Evolutionary conservation across 53 echinoderm and acorn worm species (phyloP), one percentile per base, ranked within the genome.

Genomic region (Luidia sarsii): DNA sequence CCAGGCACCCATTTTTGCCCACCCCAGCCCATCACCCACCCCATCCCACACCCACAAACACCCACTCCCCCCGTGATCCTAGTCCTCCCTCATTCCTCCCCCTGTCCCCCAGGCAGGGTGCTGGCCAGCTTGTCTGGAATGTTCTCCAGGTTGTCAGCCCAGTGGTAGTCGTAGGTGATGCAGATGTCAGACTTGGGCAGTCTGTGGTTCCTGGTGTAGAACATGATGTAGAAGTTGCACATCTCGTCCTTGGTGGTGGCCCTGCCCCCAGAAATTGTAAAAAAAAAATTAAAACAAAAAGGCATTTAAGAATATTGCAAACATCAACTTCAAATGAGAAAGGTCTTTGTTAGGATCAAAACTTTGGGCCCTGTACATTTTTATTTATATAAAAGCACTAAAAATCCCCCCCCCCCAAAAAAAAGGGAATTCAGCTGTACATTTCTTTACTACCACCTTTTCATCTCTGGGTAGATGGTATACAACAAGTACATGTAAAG

Each of bases 191-290:
- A 52, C 33, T 34, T 25, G 0, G 95, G 95, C 37, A 92, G 51
- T 1, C 68, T 39, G n/a, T 68, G 88, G 6, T 83, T 33, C 2
- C 74, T 75, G 28, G 91, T 94, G 87, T 89, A 99, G 82, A 87
- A 99, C 99, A 99, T 99, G 80, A 99, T 91, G 89, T 99, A 99
- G 75, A 99, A 91, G 68, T 99, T 99, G 43, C 99, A 99, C 99
- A 99, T 99, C 68, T 99, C 99, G 46, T 97, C 97, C 0, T 86
- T 84, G 13, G 82, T 86, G 1, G 97, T 97, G 1, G 86, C 43
- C 14, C 97, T 93, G 88, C 15, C n/a, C n/a, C n/a, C n/a, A n/a
- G n/a, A n/a, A n/a, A 56, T 28, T 36, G 11, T 65, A 11, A 34
- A 20, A 7, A 4, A 23, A 23, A 41, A 18, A 73, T 27, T 1